Percentiles rank a stretch among this genome's conserved stretches.
Conservation (phyloP, 2,888 invertebrate genomes). For the Lacanobia wlatinum region DNA sequence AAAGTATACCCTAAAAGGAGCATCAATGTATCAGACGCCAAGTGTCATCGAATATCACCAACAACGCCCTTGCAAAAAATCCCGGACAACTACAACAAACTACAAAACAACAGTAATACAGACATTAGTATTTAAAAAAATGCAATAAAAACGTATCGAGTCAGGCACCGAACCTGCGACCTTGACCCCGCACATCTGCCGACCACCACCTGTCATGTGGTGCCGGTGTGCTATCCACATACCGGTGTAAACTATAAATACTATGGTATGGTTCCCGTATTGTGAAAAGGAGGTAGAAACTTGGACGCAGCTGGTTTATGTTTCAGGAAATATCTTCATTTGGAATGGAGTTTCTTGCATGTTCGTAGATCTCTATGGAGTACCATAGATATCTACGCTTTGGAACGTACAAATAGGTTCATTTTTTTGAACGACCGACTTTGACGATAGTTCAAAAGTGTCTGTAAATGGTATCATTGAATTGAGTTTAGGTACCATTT, state of each 20-base stretch:
- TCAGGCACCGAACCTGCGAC: conserved; percentile 64
- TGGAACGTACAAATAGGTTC: too few relatives aligned
- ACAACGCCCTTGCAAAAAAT: background rate
- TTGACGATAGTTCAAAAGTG: too few relatives aligned
- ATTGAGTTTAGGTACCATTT: too few relatives aligned
- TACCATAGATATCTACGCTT: too few relatives aligned
- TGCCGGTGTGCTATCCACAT: conserved; percentile 15
- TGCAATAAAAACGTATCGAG: conserved; percentile 51
- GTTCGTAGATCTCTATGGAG: too few relatives aligned
- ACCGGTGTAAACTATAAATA: conserved; percentile 37
- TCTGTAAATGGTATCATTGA: too few relatives aligned
- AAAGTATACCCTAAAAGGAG: background rate
- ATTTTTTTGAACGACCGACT: too few relatives aligned
- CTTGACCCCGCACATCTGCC: conserved; percentile 68
- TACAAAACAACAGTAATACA: conserved; percentile 2
- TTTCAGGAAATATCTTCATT: background rate
- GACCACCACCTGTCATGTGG: conserved; percentile 70
- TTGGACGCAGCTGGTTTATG: background rate
- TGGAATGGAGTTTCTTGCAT: too few relatives aligned
- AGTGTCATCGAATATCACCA: background rate
- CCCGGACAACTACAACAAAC: background rate
- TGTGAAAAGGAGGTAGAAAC: background rate
- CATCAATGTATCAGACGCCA: background rate
- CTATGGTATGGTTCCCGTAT: conserved; percentile 3
- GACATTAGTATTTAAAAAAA: conserved; percentile 31